These are phyloP conservation scores for Chirona hameri DNA, from an alignment of 2,888 invertebrate genomes.

Conservation along the genomic window DNA sequence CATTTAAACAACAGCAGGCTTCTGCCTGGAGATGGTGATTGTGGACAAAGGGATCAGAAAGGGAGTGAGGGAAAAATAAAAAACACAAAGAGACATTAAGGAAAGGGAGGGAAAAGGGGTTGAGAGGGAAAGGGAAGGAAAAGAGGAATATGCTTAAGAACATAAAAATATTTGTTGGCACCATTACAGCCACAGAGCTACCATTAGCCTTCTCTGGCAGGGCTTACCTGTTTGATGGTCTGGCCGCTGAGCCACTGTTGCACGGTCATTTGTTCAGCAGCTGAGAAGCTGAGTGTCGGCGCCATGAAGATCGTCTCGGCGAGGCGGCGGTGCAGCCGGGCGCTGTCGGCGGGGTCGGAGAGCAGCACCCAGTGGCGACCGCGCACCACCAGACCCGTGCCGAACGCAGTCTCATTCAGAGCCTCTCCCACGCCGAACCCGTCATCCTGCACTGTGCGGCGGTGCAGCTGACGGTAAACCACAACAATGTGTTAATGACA, in stretches of 20 bases:
- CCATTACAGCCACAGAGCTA: too few relatives aligned
- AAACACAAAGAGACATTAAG: background rate
- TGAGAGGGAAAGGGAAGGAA: too few relatives aligned
- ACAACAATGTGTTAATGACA: too few relatives aligned
- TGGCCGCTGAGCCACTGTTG: background rate
- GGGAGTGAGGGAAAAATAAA: background rate
- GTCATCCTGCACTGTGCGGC: slow-evolving; percentile 65
- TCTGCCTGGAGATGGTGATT: too few relatives aligned
- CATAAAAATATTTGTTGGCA: too few relatives aligned
- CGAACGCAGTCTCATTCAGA: slow-evolving; percentile 61
- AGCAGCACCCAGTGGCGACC: slow-evolving; percentile 51
- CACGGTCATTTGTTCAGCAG: background rate
- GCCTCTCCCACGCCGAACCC: slow-evolving; percentile 67
- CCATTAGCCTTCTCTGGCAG: background rate
- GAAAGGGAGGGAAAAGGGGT: too few relatives aligned
- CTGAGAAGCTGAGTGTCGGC: slow-evolving; percentile 36
- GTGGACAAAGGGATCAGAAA: too few relatives aligned
- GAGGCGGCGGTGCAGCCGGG: slow-evolving; percentile 30
- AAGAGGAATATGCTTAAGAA: too few relatives aligned
- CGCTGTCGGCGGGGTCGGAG: slow-evolving; percentile 35
- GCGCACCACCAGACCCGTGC: slow-evolving; percentile 55
- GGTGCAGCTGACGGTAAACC: slow-evolving; percentile 55
- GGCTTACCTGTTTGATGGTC: background rate
- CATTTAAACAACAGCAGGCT: too few relatives aligned
- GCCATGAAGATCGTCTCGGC: slow-evolving; percentile 37